Evolutionary conservation across 2,797 vertebrate genomes (phyloP).

Genomic region (Molothrus ater): DNA sequence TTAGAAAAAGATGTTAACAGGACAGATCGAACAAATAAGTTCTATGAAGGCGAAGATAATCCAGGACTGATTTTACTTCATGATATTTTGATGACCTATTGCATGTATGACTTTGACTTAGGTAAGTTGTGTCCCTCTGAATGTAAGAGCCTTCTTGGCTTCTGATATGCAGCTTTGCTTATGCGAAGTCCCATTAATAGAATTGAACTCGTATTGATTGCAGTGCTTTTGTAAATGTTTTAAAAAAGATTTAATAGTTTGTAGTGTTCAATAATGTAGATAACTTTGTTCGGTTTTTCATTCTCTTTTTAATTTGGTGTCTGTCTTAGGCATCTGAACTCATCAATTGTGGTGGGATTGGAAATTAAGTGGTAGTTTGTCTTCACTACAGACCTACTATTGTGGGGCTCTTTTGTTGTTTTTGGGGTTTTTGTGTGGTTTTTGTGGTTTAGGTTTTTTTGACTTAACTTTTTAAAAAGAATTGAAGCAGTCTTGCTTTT

Average conservation of each 20-base stretch:
- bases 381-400: not conserved
- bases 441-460: not conserved
- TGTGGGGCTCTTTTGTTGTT: not conserved
- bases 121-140: constrained; percentile 80
- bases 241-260: not conserved
- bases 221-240: not conserved
- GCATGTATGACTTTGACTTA: constrained; percentile 97
- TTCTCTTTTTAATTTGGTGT: not conserved
- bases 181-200: not conserved
- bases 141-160: not conserved
- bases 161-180: not conserved
- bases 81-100: constrained; percentile 98
- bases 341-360: not conserved
- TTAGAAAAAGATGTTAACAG: constrained; percentile 97
- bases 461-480: not conserved
- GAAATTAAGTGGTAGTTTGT: not conserved
- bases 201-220: not conserved
- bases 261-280: not conserved
- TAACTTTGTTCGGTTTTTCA: not conserved
- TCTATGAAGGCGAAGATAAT: constrained; percentile 95
- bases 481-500: not conserved
- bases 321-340: not conserved
- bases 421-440: rapidly evolving
- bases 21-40: constrained; percentile 93
- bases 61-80: constrained; percentile 92